phyloP scores from a whole-genome alignment of 2,888 invertebrate genomes.

The Plagodis dolabraria region DNA sequence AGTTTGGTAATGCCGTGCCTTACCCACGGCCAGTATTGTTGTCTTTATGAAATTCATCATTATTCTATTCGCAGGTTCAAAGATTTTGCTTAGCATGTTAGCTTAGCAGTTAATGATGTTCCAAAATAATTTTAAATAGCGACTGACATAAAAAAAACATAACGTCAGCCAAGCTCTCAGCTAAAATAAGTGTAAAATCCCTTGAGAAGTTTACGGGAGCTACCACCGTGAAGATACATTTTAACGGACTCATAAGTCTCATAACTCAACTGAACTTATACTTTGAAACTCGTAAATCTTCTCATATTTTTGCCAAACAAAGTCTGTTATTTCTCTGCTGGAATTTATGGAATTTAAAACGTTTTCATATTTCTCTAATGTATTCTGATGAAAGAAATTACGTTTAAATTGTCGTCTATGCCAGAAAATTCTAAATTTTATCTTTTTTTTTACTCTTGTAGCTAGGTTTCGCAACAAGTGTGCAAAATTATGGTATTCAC shows the following conservation, averaged over 20 bases:
- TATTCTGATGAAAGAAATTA: not conserved
- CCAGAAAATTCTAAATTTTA: too few species aligned
- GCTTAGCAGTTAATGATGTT: too few species aligned
- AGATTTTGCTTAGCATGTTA: too few species aligned
- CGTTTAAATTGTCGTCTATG: too few species aligned
- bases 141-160: not conserved
- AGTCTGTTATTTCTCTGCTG: slow-evolving; percentile 23
- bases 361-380: slow-evolving; percentile 13
- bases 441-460: too few species aligned
- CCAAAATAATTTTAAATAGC: too few species aligned
- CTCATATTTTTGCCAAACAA: slow-evolving; percentile 33
- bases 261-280: slow-evolving; percentile 37
- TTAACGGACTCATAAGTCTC: slow-evolving; percentile 36
- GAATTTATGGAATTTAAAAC: slow-evolving; percentile 35
- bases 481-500: too few species aligned
- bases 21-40: too few species aligned
- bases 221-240: slow-evolving; percentile 30
- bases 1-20: too few species aligned
- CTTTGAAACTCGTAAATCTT: slow-evolving; percentile 38
- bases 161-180: not conserved
- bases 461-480: too few species aligned
- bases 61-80: too few species aligned
- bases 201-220: slow-evolving; percentile 25
- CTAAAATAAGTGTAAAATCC: slow-evolving; percentile 17
- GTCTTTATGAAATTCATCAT: too few species aligned